Evolutionary conservation across 2,888 invertebrate species (phyloP), one percentile per base, ranked within the genome.

Genomic region (Sarcophaga caerulescens): DNA sequence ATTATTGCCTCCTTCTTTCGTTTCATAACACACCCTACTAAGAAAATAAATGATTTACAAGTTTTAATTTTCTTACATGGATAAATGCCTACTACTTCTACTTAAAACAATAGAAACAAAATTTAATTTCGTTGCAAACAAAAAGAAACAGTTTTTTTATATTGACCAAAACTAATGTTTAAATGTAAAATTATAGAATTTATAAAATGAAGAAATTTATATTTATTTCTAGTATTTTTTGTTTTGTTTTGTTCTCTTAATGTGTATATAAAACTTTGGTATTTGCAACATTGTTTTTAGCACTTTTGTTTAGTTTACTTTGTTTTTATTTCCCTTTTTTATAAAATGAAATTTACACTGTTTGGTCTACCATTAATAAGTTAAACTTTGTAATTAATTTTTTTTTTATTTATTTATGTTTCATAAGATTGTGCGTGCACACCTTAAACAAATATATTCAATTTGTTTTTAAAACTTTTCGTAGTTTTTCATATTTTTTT

Each of bases 391-490:
- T 35, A 35, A 35, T 35, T 35, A 2, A 23, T 77, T 23, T 63
- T 57, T 21, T 63, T 69, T 3, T 23, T 52, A 19, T 44, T 78
- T 62, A 57, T 23, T 52, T 82, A 57, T 60, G 25, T 52, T 84
- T 78, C 68, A 77, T 86, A 81, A 80, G 86, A 84, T 86, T 86
- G 85, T 84, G 85, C 83, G 74, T 74, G 80, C 85, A 78, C 84
- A 84, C 74, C 69, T 44, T 21, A 12, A 35, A 69, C 17, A 14
- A 14, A 52, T 52, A 17, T 52, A 1, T 52, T 52, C 1, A 14
- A 52, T 52, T 69, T 60, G 59, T 59, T 62, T 57, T 74, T 83
- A 45, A 57, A 45, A 52, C n/a, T 60, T 74, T 65, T 70, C 57
- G n/a, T 65, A 21, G 25, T 70, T 84, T 70, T 59, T n/a, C 8